Conservation (phyloP, 2,113 vertebrate species). For the Plotosus lineatus region DNA sequence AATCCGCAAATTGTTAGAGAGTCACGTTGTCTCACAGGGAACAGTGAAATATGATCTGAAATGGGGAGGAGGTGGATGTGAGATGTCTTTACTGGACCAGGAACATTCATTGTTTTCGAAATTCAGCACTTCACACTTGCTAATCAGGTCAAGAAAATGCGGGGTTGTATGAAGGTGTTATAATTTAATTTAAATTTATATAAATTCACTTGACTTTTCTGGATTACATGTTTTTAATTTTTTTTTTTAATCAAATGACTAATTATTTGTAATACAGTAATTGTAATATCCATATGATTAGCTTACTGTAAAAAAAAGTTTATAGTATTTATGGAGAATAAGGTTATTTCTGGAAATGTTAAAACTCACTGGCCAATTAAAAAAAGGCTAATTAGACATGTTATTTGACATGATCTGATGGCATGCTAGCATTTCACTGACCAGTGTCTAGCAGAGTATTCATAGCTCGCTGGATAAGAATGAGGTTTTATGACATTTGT, state of each 20-base stretch:
- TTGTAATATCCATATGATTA: not conserved
- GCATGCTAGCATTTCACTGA: not conserved
- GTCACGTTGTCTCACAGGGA: not conserved
- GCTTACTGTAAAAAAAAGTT: not conserved
- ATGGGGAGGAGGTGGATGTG: not conserved
- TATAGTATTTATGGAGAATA: not conserved
- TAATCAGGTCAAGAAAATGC: not conserved
- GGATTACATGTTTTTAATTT: not conserved
- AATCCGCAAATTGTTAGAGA: not conserved
- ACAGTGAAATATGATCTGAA: not conserved
- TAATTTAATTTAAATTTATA: no score
- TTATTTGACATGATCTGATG: not conserved
- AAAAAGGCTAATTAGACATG: not conserved
- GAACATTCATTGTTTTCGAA: not conserved
- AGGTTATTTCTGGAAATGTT: not conserved
- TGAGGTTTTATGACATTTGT: not conserved
- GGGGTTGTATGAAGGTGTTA: no score
- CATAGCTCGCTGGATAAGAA: not conserved
- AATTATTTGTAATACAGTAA: not conserved
- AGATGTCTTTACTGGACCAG: not conserved
- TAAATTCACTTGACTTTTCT: not conserved
- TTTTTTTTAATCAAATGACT: not conserved
- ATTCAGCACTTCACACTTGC: not conserved
- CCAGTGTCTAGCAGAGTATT: not conserved
- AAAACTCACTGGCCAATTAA: not conserved